Conservation (phyloP, 2,797 vertebrate genomes). For the Anas acuta region DNA sequence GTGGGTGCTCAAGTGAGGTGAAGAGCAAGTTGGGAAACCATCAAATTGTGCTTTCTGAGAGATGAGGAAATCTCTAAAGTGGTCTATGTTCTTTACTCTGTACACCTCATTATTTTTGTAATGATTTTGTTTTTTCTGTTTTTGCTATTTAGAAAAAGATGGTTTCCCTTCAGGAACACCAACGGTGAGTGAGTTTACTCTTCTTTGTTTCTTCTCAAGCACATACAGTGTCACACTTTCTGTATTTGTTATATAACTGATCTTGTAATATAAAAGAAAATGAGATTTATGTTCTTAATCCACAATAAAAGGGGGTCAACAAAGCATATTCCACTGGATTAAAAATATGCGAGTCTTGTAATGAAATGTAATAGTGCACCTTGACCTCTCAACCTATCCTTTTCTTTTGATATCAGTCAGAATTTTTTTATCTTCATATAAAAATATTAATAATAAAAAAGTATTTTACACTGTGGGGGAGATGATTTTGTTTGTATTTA, state of each 20-base stretch:
- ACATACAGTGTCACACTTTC: neutral
- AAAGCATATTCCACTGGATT: neutral
- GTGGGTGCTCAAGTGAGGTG: neutral
- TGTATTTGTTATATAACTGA: neutral
- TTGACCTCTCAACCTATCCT: neutral
- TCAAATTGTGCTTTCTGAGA: neutral
- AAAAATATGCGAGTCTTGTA: neutral
- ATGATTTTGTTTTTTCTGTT: constrained; percentile 33
- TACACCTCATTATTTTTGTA: neutral
- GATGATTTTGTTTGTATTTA: neutral
- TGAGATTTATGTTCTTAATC: neutral
- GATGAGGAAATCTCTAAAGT: neutral
- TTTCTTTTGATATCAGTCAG: neutral
- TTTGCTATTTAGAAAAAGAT: constrained; percentile 88
- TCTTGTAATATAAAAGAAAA: neutral
- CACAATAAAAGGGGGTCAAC: neutral
- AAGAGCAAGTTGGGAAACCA: neutral
- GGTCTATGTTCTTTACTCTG: neutral
- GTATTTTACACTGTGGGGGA: neutral
- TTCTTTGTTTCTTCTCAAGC: neutral
- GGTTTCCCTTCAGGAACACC: constrained; percentile 90
- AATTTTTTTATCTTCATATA: neutral
- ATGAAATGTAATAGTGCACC: neutral
- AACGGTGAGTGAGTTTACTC: constrained; percentile 83
- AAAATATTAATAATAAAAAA: neutral